A percentile compares a stretch with the other conserved stretches of the same genome.
Evolutionary conservation across 1,140 invertebrate genomes (phyloP).

Genomic region (Bombus balteatus): DNA sequence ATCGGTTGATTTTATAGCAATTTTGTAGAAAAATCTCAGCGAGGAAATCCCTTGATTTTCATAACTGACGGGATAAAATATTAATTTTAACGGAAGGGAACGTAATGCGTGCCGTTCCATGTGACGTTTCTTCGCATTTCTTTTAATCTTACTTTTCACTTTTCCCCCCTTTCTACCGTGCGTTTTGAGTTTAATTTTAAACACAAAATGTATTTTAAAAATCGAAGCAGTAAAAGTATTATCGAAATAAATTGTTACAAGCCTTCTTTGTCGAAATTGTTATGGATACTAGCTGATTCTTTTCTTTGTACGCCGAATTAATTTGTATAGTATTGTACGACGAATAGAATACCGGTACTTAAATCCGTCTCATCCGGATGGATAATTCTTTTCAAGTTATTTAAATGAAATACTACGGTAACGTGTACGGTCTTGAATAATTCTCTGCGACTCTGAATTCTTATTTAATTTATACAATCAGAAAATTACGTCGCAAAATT

Average conservation of each 20-base stretch:
- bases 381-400: background rate
- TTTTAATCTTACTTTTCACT: background rate
- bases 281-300: background rate
- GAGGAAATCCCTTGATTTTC: too few species aligned
- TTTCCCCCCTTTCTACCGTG: background rate
- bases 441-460: background rate
- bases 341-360: slow-evolving; percentile 4
- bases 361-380: background rate
- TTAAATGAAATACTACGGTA: background rate
- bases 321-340: background rate
- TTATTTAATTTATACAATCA: background rate
- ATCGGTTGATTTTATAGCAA: too few species aligned
- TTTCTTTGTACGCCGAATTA: background rate
- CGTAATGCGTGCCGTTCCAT: background rate
- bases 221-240: background rate
- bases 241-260: background rate
- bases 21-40: too few species aligned
- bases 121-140: too few species aligned
- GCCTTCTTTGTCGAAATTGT: background rate
- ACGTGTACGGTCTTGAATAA: background rate
- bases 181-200: background rate
- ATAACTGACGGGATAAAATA: too few species aligned
- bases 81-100: too few species aligned
- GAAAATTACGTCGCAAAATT: background rate
- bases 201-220: background rate